phyloP scores from a whole-genome alignment of 2,113 vertebrate genomes.

The Gnathonemus echidnorhynchus region DNA sequence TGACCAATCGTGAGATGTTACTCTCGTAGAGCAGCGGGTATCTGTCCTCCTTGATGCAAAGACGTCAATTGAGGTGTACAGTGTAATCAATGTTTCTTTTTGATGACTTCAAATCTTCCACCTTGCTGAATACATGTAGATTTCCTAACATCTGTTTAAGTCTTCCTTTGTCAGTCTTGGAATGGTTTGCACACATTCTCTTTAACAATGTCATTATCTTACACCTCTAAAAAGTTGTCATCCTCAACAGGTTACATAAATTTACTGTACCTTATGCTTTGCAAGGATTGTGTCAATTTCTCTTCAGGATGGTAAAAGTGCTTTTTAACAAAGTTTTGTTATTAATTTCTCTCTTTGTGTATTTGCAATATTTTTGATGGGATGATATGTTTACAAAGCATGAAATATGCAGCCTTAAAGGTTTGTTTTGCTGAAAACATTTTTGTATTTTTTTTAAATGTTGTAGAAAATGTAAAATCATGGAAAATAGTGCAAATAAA shows the following conservation, averaged over 20 bases:
- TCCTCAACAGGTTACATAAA: background rate
- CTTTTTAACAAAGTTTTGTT: background rate
- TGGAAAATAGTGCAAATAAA: background rate
- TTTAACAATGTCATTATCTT: background rate
- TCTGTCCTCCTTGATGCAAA: constrained; percentile 82
- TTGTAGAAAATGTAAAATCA: background rate
- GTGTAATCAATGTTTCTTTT: constrained; percentile 25
- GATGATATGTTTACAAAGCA: background rate
- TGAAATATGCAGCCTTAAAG: background rate
- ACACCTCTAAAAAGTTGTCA: background rate
- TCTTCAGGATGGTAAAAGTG: background rate
- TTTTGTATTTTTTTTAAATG: background rate
- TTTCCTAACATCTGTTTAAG: background rate
- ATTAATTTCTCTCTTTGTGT: background rate
- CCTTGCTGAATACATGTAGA: background rate
- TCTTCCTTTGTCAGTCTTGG: background rate
- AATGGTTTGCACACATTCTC: background rate
- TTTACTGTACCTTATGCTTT: background rate
- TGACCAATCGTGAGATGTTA: constrained; percentile 66
- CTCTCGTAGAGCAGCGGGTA: constrained; percentile 65
- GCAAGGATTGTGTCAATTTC: background rate
- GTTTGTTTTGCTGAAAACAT: background rate
- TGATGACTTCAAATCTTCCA: background rate
- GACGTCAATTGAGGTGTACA: constrained; percentile 69
- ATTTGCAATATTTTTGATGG: background rate